Conservation (phyloP, 2,113 vertebrate species). For the Dicerorhinus sumatrensis region DNA sequence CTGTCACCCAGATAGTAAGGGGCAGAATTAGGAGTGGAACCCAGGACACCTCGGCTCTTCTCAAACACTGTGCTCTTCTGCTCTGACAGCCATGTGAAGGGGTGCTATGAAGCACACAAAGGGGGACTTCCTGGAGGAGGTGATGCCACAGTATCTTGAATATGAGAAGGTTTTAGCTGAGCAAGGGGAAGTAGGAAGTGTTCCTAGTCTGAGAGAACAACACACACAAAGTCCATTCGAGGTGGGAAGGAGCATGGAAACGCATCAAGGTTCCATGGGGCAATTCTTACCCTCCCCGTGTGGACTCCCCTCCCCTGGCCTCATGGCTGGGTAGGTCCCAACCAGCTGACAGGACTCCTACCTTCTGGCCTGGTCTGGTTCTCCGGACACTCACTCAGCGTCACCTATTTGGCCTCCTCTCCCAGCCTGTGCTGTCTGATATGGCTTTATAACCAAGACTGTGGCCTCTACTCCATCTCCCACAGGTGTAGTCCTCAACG, state of each 20-base stretch:
- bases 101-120: not conserved
- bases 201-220: not conserved
- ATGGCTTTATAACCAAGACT: not conserved
- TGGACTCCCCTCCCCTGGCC: not conserved
- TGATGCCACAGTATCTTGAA: not conserved
- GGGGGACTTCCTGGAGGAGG: not conserved
- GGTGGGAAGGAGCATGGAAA: not conserved
- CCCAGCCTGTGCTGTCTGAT: not conserved
- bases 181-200: not conserved
- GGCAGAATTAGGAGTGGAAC: not conserved
- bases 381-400: not conserved
- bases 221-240: rapidly evolving
- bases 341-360: not conserved
- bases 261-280: rapidly evolving
- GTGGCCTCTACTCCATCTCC: not conserved
- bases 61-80: not conserved
- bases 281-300: rapidly evolving
- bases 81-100: not conserved
- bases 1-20: not conserved
- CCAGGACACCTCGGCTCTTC: not conserved
- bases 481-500: not conserved
- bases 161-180: not conserved
- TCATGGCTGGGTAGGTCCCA: not conserved
- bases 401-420: not conserved
- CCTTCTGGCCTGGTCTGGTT: not conserved